These are phyloP conservation scores for Tachystola acroxantha DNA, from an alignment of 2,888 invertebrate genomes.

Conservation along the genomic window DNA sequence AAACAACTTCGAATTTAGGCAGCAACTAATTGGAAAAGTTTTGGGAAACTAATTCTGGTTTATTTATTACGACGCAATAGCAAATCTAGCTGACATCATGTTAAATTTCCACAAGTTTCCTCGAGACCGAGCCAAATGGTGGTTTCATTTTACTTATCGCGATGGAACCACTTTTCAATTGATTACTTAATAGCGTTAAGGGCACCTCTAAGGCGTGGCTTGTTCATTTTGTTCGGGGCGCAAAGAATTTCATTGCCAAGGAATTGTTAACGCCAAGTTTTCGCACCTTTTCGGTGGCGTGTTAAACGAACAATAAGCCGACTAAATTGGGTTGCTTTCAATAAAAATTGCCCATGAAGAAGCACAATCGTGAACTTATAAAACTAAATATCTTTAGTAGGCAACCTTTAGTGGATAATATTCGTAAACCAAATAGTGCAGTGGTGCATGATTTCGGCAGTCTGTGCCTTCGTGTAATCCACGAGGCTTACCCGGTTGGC, in stretches of 20 bases:
- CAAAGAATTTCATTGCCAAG: constrained; percentile 25
- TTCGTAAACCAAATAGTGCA: not conserved
- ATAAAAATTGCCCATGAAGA: constrained; percentile 14
- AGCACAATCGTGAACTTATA: not conserved
- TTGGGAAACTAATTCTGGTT: constrained; percentile 5
- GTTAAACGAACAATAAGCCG: constrained; percentile 22
- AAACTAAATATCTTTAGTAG: constrained; percentile 4
- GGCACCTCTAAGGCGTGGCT: constrained; percentile 25
- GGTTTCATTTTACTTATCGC: constrained; percentile 33
- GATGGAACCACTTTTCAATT: constrained; percentile 37
- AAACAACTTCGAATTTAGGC: too few relatives aligned
- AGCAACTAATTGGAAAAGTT: constrained; percentile 12
- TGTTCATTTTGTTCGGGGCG: constrained; percentile 28
- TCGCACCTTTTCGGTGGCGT: constrained; percentile 22
- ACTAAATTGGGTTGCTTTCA: constrained; percentile 22
- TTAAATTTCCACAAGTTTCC: constrained; percentile 17
- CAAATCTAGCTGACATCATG: constrained; percentile 3
- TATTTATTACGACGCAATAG: constrained; percentile 4
- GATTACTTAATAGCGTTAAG: constrained; percentile 39
- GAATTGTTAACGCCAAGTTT: constrained; percentile 17
- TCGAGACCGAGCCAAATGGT: constrained; percentile 17
- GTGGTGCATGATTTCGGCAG: constrained; percentile 32
- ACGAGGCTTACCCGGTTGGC: constrained; percentile 64
- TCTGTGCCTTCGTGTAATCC: constrained; percentile 36
- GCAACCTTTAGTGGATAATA: too few relatives aligned